A percentile compares a stretch with the other conserved stretches of the same genome.
These are phyloP conservation scores for Euspilapteryx auroguttella DNA, from an alignment of 2,888 invertebrate genomes.

Conservation along the genomic window DNA sequence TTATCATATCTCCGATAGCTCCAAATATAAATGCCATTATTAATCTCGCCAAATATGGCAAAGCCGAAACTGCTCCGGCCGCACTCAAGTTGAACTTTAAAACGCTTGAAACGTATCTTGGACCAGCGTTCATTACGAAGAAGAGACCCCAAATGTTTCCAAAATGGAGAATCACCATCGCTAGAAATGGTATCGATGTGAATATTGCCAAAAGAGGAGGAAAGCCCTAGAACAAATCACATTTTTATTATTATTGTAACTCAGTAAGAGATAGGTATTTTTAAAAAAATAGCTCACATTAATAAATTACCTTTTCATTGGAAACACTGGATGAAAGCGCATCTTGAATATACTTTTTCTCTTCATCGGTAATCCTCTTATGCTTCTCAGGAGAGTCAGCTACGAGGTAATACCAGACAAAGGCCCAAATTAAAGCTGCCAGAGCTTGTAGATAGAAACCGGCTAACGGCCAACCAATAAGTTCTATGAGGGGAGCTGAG, in stretches of 20 bases:
- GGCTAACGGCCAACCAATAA: slow-evolving; percentile 67
- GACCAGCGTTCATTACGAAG: slow-evolving; percentile 75
- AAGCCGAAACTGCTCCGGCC: slow-evolving; percentile 69
- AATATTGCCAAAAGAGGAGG: slow-evolving; percentile 67
- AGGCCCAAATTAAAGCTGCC: slow-evolving; percentile 55
- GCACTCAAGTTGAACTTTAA: slow-evolving; percentile 71
- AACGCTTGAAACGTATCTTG: slow-evolving; percentile 73
- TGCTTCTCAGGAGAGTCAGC: slow-evolving; percentile 67
- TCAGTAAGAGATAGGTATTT: too few relatives aligned
- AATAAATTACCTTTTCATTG: too few relatives aligned
- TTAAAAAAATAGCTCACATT: too few relatives aligned
- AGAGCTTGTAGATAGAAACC: slow-evolving; percentile 67
- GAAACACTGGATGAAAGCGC: too few relatives aligned
- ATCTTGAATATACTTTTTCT: slow-evolving; percentile 64
- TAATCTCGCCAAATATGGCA: slow-evolving; percentile 72
- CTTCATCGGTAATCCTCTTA: slow-evolving; percentile 62
- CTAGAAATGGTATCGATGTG: slow-evolving; percentile 69
- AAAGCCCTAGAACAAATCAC: slow-evolving; percentile 63
- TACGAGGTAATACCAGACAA: slow-evolving; percentile 65
- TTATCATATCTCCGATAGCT: slow-evolving; percentile 66
- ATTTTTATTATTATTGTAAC: too few relatives aligned
- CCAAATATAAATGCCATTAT: slow-evolving; percentile 72
- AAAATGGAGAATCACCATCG: slow-evolving; percentile 68
- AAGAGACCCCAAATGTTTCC: slow-evolving; percentile 78
- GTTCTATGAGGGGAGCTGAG: slow-evolving; percentile 65